A percentile compares a stretch with the other conserved stretches of the same genome.
Conservation (phyloP, 2,888 invertebrate species). For the Arge pagana region DNA sequence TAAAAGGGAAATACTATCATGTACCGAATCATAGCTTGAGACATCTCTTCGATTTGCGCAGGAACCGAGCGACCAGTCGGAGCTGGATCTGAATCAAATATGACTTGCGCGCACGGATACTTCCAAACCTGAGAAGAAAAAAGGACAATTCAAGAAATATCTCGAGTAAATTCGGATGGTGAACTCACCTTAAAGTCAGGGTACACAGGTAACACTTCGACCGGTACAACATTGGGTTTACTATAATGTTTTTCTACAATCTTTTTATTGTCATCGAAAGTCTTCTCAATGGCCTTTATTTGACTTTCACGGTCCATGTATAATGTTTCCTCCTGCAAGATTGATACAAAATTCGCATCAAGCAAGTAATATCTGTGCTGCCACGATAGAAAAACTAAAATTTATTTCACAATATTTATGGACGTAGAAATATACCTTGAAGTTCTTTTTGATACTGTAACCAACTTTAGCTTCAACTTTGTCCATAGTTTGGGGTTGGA, state of each 20-base stretch:
- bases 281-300: constrained; percentile 96
- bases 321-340: constrained; percentile 79
- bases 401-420: not conserved
- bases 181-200: constrained; percentile 87
- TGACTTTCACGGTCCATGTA: constrained; percentile 98
- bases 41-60: constrained; percentile 95
- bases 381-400: not conserved
- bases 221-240: constrained; percentile 91
- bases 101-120: constrained; percentile 96
- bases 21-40: constrained; percentile 97
- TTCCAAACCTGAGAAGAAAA: constrained; percentile 79
- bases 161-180: not conserved
- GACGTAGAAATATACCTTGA: constrained; percentile 64
- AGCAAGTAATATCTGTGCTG: too few relatives aligned
- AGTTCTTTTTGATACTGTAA: constrained; percentile 94
- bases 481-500: constrained; percentile 94
- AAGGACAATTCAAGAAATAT: not conserved
- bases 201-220: constrained; percentile 85
- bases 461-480: constrained; percentile 99
- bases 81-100: constrained; percentile 98
- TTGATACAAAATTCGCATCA: not conserved
- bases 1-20: constrained; percentile 28
- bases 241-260: constrained; percentile 92
- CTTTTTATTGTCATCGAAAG: constrained; percentile 88
- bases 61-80: constrained; percentile 85